Base-by-base conservation (phyloP, 2,113 vertebrate species). In the Channa argus region DNA sequence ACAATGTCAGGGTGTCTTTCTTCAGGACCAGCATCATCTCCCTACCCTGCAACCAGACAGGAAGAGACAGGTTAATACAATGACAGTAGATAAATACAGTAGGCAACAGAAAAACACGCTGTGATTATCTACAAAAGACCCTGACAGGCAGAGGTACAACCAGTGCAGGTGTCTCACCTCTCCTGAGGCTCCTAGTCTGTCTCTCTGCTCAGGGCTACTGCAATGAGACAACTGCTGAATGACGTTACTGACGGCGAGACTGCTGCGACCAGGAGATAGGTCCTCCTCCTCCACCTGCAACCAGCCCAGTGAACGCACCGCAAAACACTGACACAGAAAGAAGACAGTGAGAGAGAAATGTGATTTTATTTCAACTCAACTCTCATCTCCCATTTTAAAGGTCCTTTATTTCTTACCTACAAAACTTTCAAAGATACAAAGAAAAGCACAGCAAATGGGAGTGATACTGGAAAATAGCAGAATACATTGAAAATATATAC, bases 201-300 rank as follows among this genome's bases (percentile, higher is more conserved):
- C 94, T 65, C 93, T 94, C 73, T 92, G 92, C 77, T 86, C 92
- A 0, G 93, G 91, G 49, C 69, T 77, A 55, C 90, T 92, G 88
- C 93, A 95, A 90, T 96, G 95, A 63, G 97, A 96, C 85, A 99
- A 95, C 91, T 98, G 97, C 90, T 98, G 98, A 92, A 99, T 99
- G 82, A 97, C 97, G 74, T 99, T 98, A 88, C 97, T 99, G 84
- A 99, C 96, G 0, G 95, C 96, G 0, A 99, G 95, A 85, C 98
- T 98, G 92, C 98, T 98, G 83, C 97, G 97, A 14, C 98, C 98
- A 0, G 98, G 98, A 56, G 95, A 95, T 79, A 99, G 78, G 84
- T 98, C 98, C 85, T 99, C 98, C 87, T 99, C 98, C 0, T 97
- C 96, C 62, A 99, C 96, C 92, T 99, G 97, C 79, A 99, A 94